Evolutionary conservation across 2,888 invertebrate genomes (phyloP).

Genomic region (Mesodorylaimus sp.): DNA sequence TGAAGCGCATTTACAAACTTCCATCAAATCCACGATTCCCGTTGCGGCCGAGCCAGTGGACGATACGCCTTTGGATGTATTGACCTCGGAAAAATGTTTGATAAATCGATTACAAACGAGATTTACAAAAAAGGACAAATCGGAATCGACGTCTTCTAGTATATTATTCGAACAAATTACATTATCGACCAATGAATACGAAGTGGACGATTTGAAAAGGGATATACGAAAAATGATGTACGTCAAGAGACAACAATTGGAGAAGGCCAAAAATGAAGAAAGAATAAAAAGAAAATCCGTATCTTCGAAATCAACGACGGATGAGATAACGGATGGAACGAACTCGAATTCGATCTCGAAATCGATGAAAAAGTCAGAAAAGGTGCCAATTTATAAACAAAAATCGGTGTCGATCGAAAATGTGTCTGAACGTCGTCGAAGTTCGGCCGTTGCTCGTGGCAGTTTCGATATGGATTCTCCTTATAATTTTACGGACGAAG

Average conservation of each 20-base stretch:
- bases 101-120: too few species aligned
- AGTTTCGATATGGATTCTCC: not conserved
- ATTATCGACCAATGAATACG: not conserved
- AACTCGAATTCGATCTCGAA: not conserved
- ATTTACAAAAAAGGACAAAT: not conserved
- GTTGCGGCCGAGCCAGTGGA: too few species aligned
- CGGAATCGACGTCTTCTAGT: not conserved
- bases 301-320: too few species aligned
- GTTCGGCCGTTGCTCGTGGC: too few species aligned
- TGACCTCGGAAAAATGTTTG: too few species aligned
- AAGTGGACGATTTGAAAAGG: not conserved
- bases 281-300: too few species aligned
- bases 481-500: not conserved
- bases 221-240: too few species aligned
- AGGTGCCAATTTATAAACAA: constrained; percentile 4
- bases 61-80: too few species aligned
- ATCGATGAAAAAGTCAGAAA: not conserved
- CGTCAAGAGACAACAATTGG: too few species aligned
- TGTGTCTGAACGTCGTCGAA: too few species aligned
- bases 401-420: not conserved
- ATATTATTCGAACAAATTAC: not conserved
- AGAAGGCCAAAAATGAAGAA: not conserved
- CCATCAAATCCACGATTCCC: not conserved
- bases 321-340: not conserved
- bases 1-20: not conserved